Evolutionary conservation across 2,797 vertebrate species (phyloP).

Genomic region (Rhynchonycteris naso): DNA sequence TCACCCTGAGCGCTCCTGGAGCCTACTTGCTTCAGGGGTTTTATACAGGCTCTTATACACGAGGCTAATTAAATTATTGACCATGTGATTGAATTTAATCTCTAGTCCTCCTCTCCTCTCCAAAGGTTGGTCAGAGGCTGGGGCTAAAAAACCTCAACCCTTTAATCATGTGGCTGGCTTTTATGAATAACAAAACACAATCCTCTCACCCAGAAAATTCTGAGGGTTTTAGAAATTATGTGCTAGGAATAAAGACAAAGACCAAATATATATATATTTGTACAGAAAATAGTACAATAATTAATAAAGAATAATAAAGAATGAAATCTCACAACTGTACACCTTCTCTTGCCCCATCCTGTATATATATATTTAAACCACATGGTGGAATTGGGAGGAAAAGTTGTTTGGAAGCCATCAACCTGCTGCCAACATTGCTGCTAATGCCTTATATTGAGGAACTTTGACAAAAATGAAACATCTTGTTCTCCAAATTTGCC

Average conservation of each 20-base stretch:
- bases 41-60: background rate
- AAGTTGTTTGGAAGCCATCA: background rate
- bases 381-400: background rate
- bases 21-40: background rate
- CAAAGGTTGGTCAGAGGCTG: background rate
- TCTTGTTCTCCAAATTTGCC: background rate
- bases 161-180: background rate
- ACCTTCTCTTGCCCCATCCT: background rate
- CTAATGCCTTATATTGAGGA: background rate
- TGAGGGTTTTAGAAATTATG: background rate
- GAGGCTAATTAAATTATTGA: background rate
- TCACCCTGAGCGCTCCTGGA: background rate
- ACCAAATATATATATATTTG: background rate
- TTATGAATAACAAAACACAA: background rate
- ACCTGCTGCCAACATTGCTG: background rate
- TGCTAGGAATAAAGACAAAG: background rate
- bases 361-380: background rate
- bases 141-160: background rate
- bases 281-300: background rate
- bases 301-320: background rate
- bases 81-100: background rate
- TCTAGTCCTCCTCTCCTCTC: background rate
- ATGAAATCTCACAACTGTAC: background rate
- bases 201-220: background rate
- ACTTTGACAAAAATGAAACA: constrained; percentile 4